Evolutionary conservation across 2,113 vertebrate genomes (phyloP), one percentile per base, ranked within the genome.

Genomic region (Neolamprologus variostigma): DNA sequence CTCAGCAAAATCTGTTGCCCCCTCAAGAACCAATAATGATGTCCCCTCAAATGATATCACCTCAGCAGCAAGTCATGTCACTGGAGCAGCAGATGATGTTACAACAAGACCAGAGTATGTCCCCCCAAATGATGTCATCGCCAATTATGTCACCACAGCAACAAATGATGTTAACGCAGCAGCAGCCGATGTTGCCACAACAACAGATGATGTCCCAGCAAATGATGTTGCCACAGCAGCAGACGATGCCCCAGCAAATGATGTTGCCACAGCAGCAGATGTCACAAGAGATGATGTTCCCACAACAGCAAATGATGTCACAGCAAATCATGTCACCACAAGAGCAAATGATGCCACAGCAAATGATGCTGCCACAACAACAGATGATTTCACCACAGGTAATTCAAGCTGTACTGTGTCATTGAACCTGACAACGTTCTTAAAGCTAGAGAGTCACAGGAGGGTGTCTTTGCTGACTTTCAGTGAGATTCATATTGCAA

Each of bases 371-470:
- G 35, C 71, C 71, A 14, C 88, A 89, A 31, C 68, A 87, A 50
- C 88, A 86, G 23, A 88, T 84, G 81, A 86, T 90, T 40, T 68
- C 86, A 14, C 85, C 90, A 78, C 94, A 95, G 92, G 93, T 94
- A 91, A 91, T 86, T 82, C 3, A 35, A 82, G 17, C 45, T 86
- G 8, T 78, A 14, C 31, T 86, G 11, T 86, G 16, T 82, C 42
- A 84, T 11, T 84, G 73, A 61, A 47, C 80, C 37, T 89, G 6
- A 31, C 14, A 47, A 31, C 0, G 9, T 76, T 76, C 21, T 50
- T 76, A 50, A 50, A 78, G 10, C 42, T 76, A 50, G 71, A 50
- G 71, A 31, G 45, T 78, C 26, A 31, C 16, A 78, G 73, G 26
- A 31, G 26, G 45, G 45, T 51, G 10, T 51, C 17, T 50, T 51